These are phyloP conservation scores for Acanthornis magna DNA, from an alignment of 2,797 vertebrate species.

Conservation along the genomic window DNA sequence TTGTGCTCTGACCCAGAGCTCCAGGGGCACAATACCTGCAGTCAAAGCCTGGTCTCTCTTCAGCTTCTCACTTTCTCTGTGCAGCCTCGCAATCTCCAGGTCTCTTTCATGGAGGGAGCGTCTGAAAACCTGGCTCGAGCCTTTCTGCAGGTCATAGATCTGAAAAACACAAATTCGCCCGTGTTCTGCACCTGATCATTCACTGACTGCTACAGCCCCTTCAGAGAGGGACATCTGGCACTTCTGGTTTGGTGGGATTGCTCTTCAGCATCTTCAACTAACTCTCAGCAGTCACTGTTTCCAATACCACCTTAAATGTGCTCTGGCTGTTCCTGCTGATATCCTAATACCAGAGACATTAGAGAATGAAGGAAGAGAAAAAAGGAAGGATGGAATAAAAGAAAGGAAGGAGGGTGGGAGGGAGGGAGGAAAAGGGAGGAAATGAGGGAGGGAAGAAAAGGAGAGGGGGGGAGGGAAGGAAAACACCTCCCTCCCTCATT, in stretches of 20 bases:
- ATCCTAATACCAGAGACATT: fast-evolving
- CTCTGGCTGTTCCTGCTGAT: not conserved
- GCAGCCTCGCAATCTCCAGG: constrained; percentile 70
- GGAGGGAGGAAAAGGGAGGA: too few relatives aligned
- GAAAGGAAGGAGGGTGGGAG: too few relatives aligned
- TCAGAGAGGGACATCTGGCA: fast-evolving
- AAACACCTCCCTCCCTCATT: fast-evolving
- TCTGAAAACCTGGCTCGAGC: constrained; percentile 69
- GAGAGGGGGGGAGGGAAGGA: not conserved
- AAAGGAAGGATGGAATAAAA: not conserved
- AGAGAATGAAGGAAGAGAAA: not conserved
- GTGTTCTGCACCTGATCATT: fast-evolving
- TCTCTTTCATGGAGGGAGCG: constrained; percentile 74
- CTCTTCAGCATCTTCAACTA: not conserved
- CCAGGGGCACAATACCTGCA: constrained; percentile 60
- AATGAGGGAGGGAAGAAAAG: not conserved
- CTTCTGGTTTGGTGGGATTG: not conserved
- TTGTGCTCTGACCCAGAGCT: fast-evolving
- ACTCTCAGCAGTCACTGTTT: not conserved
- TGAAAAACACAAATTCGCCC: not conserved
- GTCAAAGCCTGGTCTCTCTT: constrained; percentile 59
- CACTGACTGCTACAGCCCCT: not conserved
- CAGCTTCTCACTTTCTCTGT: constrained; percentile 69
- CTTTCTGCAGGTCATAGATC: constrained; percentile 71
- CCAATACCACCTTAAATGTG: fast-evolving